Evolutionary conservation across 2,888 invertebrate species (phyloP).

Genomic region (Allacma fusca): DNA sequence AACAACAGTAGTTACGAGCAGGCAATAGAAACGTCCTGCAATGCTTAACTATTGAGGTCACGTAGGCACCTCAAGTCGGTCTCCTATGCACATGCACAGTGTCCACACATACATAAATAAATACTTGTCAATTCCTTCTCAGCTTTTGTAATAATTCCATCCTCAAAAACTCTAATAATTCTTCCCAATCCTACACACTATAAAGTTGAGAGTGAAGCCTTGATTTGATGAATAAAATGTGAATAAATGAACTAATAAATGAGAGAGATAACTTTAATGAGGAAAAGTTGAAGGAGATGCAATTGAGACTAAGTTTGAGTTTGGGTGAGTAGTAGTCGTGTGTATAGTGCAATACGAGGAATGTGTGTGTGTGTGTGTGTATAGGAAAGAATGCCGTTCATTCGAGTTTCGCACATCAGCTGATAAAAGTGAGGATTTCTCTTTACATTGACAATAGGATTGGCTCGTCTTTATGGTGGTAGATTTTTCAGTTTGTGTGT

Average conservation of each 20-base stretch:
- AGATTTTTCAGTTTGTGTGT: slow-evolving; percentile 4
- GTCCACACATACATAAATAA: neutral
- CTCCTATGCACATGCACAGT: neutral
- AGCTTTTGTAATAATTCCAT: too few species aligned
- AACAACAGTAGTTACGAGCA: too few species aligned
- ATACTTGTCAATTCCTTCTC: neutral
- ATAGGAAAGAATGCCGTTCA: slow-evolving; percentile 8
- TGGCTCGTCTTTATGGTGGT: neutral
- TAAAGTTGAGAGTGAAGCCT: too few species aligned
- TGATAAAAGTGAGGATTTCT: neutral
- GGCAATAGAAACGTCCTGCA: too few species aligned
- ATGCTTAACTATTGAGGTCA: slow-evolving; percentile 2
- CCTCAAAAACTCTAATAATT: too few species aligned
- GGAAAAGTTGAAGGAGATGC: neutral
- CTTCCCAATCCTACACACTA: too few species aligned
- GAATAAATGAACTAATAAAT: too few species aligned
- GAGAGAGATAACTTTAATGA: neutral
- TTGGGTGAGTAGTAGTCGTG: too few species aligned
- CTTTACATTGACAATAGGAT: neutral
- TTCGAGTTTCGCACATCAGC: slow-evolving; percentile 16
- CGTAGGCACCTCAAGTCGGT: neutral
- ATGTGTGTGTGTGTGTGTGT: too few species aligned
- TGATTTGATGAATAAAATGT: too few species aligned
- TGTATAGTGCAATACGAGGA: too few species aligned
- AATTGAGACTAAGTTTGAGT: neutral